Percentiles rank a stretch among this genome's conserved stretches.
These are phyloP conservation scores for Drosophila kambysellisi DNA, from an alignment of 2,888 invertebrate species.

Conservation along the genomic window DNA sequence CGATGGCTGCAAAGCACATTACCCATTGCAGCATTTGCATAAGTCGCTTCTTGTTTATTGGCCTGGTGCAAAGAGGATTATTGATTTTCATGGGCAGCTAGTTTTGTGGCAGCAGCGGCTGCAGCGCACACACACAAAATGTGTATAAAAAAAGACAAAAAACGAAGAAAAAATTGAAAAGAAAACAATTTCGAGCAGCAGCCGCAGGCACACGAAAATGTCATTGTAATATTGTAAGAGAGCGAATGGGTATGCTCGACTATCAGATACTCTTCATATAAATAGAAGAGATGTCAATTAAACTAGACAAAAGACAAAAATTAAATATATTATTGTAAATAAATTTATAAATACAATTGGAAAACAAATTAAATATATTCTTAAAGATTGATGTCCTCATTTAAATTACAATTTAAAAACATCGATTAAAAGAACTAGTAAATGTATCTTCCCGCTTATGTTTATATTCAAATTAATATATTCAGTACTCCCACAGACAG, in stretches of 20 bases:
- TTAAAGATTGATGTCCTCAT: not conserved
- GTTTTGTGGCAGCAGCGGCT: slow-evolving; percentile 33
- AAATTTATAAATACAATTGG: not conserved
- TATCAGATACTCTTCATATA: not conserved
- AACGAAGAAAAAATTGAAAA: slow-evolving; percentile 22
- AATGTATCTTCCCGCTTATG: not conserved
- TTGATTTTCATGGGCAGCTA: slow-evolving; percentile 64
- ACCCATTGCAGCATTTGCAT: slow-evolving; percentile 50
- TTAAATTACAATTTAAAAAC: not conserved
- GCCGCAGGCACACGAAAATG: slow-evolving; percentile 59
- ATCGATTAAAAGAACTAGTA: not conserved
- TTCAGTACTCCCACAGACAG: not conserved
- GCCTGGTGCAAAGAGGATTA: slow-evolving; percentile 72
- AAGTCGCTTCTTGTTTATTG: slow-evolving; percentile 51
- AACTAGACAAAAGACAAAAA: not conserved
- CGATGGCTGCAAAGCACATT: slow-evolving; percentile 11
- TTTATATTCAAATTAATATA: not conserved
- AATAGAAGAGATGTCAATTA: not conserved
- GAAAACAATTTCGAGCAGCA: slow-evolving; percentile 48
- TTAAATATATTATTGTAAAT: not conserved
- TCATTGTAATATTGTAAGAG: slow-evolving; percentile 30
- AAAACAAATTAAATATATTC: not conserved
- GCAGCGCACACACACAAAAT: not conserved
- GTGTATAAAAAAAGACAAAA: slow-evolving; percentile 8
- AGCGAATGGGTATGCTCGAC: not conserved